These are phyloP conservation scores for Drosophila quadrilineata DNA, from an alignment of 1,140 invertebrate genomes.

Conservation along the genomic window DNA sequence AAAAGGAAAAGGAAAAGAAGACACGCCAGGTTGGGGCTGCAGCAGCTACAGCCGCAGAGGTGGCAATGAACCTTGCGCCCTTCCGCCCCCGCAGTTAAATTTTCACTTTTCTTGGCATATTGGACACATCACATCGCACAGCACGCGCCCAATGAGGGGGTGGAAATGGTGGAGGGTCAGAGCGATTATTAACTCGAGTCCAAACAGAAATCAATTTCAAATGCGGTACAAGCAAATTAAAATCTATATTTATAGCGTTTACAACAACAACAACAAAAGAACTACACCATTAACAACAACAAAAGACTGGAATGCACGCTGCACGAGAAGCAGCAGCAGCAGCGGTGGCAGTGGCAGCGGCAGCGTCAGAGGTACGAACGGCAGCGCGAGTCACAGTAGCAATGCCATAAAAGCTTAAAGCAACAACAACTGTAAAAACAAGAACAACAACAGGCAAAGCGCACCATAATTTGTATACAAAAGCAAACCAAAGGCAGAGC, in stretches of 20 bases:
- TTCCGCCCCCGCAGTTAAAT: constrained; percentile 8
- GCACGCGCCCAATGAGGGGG: background rate
- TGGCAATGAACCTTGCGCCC: background rate
- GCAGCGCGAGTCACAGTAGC: background rate
- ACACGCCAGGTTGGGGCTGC: constrained; percentile 29
- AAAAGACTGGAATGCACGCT: constrained; percentile 58
- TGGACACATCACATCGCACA: constrained; percentile 17
- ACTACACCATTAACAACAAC: constrained; percentile 25
- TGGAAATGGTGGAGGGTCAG: background rate
- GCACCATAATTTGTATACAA: constrained; percentile 69
- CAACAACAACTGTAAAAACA: constrained; percentile 61
- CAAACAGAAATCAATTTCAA: constrained; percentile 60
- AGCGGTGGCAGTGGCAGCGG: background rate
- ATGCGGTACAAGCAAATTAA: constrained; percentile 51
- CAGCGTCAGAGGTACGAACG: background rate
- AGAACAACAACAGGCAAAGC: constrained; percentile 39
- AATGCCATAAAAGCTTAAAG: constrained; percentile 60
- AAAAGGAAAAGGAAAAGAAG: constrained; percentile 18
- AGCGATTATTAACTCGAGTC: constrained; percentile 43
- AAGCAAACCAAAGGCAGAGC: constrained; percentile 37
- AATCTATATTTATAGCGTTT: constrained; percentile 58
- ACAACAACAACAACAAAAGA: constrained; percentile 23
- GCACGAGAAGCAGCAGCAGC: constrained; percentile 17
- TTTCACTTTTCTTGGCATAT: constrained; percentile 48
- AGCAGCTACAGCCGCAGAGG: no score